These are phyloP conservation scores for Caenorhabditis latens DNA, from an alignment of 1,140 invertebrate species.

Conservation along the genomic window DNA sequence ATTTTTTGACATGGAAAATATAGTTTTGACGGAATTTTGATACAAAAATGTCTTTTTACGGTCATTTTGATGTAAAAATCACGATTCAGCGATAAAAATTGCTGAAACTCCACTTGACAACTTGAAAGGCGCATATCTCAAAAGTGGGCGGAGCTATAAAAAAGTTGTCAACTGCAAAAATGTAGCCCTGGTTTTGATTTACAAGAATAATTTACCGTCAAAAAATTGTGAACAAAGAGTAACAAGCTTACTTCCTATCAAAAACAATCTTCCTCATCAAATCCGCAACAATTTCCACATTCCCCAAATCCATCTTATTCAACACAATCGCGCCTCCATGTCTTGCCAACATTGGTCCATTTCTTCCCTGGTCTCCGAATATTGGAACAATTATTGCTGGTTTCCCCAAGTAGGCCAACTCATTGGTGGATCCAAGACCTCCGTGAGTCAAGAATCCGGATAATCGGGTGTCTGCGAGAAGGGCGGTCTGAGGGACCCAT, in stretches of 20 bases:
- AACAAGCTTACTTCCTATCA: not conserved
- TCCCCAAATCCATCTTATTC: constrained; percentile 18
- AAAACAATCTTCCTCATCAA: constrained; percentile 1
- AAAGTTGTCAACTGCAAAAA: too few species aligned
- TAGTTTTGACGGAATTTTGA: too few species aligned
- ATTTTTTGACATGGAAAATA: too few species aligned
- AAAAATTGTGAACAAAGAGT: not conserved
- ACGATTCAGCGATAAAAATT: too few species aligned
- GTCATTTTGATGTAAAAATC: too few species aligned
- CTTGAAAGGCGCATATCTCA: too few species aligned
- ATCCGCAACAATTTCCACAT: not conserved
- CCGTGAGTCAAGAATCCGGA: constrained; percentile 43
- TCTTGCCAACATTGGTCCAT: constrained; percentile 47
- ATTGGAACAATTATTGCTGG: constrained; percentile 52
- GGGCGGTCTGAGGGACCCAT: constrained; percentile 35
- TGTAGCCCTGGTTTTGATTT: too few species aligned
- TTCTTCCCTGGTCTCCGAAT: constrained; percentile 47
- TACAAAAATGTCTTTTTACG: too few species aligned
- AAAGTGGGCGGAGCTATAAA: too few species aligned
- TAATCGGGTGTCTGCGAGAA: constrained; percentile 25
- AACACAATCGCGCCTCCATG: constrained; percentile 38
- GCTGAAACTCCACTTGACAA: too few species aligned
- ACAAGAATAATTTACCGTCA: too few species aligned
- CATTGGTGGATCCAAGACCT: constrained; percentile 35
- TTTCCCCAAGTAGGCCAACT: constrained; percentile 48